Percentiles rank a stretch among this genome's conserved stretches.
phyloP scores from a whole-genome alignment of 1,140 invertebrate species.

The Archivesica marissinica region DNA sequence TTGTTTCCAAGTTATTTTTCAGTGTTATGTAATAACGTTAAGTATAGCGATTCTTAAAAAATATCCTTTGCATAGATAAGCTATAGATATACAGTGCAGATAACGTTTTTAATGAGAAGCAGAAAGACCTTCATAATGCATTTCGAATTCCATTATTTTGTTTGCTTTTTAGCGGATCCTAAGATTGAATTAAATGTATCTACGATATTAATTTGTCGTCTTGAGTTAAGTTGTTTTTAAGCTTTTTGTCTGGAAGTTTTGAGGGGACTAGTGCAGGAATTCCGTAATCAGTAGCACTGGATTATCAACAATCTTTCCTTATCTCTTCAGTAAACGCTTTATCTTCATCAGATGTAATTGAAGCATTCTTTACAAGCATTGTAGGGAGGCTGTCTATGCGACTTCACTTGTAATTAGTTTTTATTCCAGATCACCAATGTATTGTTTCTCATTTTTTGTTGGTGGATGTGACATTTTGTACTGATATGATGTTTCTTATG shows the following conservation, averaged over 20 bases:
- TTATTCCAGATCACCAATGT: too few relatives aligned
- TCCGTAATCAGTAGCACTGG: background rate
- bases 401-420: too few relatives aligned
- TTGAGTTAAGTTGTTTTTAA: conserved; percentile 37
- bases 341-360: conserved; percentile 5
- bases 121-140: conserved; percentile 41
- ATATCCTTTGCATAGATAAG: conserved; percentile 25
- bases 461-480: too few relatives aligned
- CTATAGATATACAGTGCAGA: background rate
- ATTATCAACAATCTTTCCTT: conserved; percentile 33
- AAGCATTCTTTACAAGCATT: background rate
- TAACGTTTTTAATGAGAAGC: conserved; percentile 24
- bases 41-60: conserved; percentile 18
- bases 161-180: conserved; percentile 2
- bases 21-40: conserved; percentile 45
- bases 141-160: conserved; percentile 55
- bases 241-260: background rate
- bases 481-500: too few relatives aligned
- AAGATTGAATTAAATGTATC: conserved; percentile 27
- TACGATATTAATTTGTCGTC: conserved; percentile 11
- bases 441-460: too few relatives aligned
- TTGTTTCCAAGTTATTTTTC: conserved; percentile 26
- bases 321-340: background rate
- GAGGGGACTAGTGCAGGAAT: conserved; percentile 17
- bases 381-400: too few relatives aligned